phyloP scores from a whole-genome alignment of 2,888 invertebrate species.

The Lacanobia wlatinum region DNA sequence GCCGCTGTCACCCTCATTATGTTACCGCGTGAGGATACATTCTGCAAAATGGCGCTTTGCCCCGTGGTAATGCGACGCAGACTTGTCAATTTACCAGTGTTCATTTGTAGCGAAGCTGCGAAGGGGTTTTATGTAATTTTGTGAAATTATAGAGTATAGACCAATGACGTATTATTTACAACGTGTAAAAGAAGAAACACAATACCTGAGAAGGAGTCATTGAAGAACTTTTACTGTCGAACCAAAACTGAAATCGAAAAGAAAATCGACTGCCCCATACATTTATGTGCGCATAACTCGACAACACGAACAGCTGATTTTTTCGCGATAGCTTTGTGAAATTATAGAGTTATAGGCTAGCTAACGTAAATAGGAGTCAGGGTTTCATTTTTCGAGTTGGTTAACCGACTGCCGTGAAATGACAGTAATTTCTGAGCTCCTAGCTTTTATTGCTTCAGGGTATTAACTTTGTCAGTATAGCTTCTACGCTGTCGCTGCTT shows the following conservation, averaged over 20 bases:
- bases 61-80: conserved; percentile 60
- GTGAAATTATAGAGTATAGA: conserved; percentile 44
- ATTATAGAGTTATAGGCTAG: not conserved
- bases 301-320: too few species aligned
- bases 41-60: conserved; percentile 69
- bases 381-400: conserved; percentile 35
- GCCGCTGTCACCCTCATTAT: conserved; percentile 74
- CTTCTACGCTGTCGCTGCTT: conserved; percentile 16
- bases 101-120: conserved; percentile 59
- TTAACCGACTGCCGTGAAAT: conserved; percentile 37
- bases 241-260: too few species aligned
- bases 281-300: too few species aligned
- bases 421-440: conserved; percentile 32
- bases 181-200: too few species aligned
- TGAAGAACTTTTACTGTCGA: too few species aligned
- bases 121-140: conserved; percentile 43
- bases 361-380: conserved; percentile 40
- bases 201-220: too few species aligned
- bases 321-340: not conserved
- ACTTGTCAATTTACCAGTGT: conserved; percentile 67
- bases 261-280: too few species aligned
- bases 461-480: conserved; percentile 8
- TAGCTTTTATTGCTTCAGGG: conserved; percentile 33
- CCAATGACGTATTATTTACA: too few species aligned
- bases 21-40: conserved; percentile 72